These are phyloP conservation scores for Dinomys branickii DNA, from an alignment of 2,113 vertebrate species.

Conservation along the genomic window DNA sequence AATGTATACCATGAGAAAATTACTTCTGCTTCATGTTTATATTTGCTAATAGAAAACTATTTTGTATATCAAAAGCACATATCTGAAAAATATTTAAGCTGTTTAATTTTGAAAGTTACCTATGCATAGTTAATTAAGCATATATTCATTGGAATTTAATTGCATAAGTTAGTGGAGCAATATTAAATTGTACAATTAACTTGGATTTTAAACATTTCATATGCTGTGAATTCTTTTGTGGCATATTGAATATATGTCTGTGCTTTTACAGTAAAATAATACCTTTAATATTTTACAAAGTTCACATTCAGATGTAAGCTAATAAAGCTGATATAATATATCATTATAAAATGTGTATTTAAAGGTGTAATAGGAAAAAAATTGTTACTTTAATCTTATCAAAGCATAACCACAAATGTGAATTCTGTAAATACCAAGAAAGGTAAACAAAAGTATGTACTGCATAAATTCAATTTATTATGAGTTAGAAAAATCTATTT, in stretches of 20 bases:
- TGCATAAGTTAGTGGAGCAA: neutral
- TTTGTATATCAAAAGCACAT: neutral
- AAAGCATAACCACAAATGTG: neutral
- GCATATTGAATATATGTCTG: neutral
- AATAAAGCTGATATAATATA: neutral
- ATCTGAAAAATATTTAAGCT: neutral
- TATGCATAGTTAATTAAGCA: neutral
- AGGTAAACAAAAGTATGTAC: neutral
- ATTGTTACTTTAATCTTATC: neutral
- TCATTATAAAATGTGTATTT: neutral
- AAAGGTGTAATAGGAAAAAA: neutral
- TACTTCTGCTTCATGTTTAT: neutral
- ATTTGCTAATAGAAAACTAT: neutral
- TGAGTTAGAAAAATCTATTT: neutral
- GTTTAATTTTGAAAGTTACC: constrained; percentile 33
- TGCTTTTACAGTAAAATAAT: neutral
- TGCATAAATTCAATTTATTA: constrained; percentile 4
- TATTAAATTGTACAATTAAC: constrained; percentile 22
- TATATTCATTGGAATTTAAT: neutral
- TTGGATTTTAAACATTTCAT: neutral
- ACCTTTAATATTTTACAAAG: neutral
- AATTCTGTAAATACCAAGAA: neutral
- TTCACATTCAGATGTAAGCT: neutral
- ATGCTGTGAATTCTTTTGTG: neutral
- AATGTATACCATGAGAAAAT: neutral